Evolutionary conservation across 2,113 vertebrate genomes (phyloP).

Genomic region (Oreotrochilus melanogaster): DNA sequence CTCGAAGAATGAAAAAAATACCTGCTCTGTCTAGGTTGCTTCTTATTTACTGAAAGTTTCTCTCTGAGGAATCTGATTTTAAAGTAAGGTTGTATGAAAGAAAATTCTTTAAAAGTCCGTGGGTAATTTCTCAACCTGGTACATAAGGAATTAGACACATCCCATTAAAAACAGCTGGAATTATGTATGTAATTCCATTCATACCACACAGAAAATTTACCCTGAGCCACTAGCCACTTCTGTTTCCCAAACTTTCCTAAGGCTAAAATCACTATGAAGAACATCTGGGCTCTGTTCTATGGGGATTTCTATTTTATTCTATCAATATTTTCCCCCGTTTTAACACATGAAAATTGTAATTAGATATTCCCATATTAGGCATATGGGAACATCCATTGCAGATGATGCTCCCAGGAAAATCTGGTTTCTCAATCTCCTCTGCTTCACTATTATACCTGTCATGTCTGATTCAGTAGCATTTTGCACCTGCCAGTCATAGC

Average conservation of each 20-base stretch:
- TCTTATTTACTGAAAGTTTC: background rate
- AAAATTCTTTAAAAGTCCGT: constrained; percentile 3
- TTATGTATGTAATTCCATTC: constrained; percentile 22
- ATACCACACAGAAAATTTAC: constrained; percentile 39
- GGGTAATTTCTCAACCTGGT: background rate
- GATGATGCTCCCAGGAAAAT: constrained; percentile 37
- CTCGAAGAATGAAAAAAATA: background rate
- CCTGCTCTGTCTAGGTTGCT: background rate
- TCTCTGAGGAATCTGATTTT: background rate
- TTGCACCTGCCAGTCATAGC: constrained; percentile 40
- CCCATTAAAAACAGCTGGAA: constrained; percentile 54
- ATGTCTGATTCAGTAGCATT: constrained; percentile 48
- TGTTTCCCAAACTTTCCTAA: constrained; percentile 50
- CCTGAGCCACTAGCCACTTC: constrained; percentile 29
- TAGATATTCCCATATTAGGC: constrained; percentile 26
- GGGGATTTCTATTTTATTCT: constrained; percentile 55
- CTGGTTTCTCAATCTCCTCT: background rate
- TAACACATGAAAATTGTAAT: constrained; percentile 56
- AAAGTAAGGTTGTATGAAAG: background rate
- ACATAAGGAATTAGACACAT: background rate
- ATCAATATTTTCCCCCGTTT: constrained; percentile 38
- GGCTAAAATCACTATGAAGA: constrained; percentile 54
- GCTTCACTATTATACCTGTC: constrained; percentile 18
- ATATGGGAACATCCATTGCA: constrained; percentile 18
- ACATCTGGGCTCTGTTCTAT: constrained; percentile 52